phyloP scores from a whole-genome alignment of 2,113 vertebrate genomes.

The Ictidomys tridecemlineatus region DNA sequence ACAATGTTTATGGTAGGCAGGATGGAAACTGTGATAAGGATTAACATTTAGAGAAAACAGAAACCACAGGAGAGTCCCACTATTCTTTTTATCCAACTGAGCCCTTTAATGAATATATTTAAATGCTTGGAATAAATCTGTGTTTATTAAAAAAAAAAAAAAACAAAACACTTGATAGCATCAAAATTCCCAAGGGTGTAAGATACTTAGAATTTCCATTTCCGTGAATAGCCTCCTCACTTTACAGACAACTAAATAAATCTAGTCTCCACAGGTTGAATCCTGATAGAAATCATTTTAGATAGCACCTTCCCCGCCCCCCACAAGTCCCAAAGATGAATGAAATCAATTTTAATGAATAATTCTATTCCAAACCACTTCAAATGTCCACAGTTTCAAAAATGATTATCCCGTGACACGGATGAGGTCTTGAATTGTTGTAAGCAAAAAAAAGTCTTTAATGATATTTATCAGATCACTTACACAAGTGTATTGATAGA shows the following conservation, averaged over 20 bases:
- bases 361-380: constrained; percentile 66
- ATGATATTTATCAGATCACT: constrained; percentile 33
- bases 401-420: constrained; percentile 21
- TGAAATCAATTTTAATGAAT: constrained; percentile 64
- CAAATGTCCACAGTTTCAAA: constrained; percentile 1
- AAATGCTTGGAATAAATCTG: constrained; percentile 80
- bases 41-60: constrained; percentile 87
- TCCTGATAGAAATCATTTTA: constrained; percentile 63
- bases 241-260: constrained; percentile 66
- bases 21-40: constrained; percentile 83
- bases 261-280: constrained; percentile 64
- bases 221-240: constrained; percentile 52
- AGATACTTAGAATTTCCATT: constrained; percentile 67
- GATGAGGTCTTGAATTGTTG: not conserved
- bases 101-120: constrained; percentile 87
- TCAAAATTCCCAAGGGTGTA: constrained; percentile 59
- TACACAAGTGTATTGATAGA: not conserved
- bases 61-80: constrained; percentile 82
- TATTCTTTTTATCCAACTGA: constrained; percentile 83
- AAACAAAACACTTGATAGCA: not conserved
- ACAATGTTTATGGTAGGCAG: constrained; percentile 73
- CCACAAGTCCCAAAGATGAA: not conserved
- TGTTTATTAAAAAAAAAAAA: constrained; percentile 81
- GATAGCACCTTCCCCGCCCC: not conserved
- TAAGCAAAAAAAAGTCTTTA: constrained; percentile 34